Conservation (phyloP, 2,113 vertebrate species). For the Plotosus lineatus region DNA sequence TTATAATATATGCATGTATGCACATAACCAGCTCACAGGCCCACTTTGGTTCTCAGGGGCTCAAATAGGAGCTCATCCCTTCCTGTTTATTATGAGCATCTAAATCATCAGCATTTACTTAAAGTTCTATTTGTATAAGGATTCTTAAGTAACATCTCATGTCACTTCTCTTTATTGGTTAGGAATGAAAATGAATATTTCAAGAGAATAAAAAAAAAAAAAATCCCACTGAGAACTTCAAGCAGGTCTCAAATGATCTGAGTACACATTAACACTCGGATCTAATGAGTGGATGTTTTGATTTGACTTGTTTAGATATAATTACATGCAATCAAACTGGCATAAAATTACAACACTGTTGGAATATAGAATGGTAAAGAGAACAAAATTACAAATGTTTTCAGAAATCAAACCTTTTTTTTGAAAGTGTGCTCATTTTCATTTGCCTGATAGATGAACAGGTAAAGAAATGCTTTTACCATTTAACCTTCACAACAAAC, state of each 20-base stretch:
- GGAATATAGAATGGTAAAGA: not conserved
- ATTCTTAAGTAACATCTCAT: not conserved
- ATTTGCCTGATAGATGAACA: not conserved
- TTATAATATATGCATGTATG: too few species aligned
- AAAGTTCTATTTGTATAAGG: not conserved
- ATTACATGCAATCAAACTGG: not conserved
- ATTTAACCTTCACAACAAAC: not conserved
- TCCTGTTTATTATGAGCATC: not conserved
- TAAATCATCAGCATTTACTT: not conserved
- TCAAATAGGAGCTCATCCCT: not conserved
- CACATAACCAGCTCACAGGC: too few species aligned
- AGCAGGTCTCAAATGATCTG: not conserved
- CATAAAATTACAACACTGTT: not conserved
- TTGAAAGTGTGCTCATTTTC: not conserved
- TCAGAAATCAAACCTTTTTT: too few species aligned
- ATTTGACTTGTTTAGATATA: not conserved
- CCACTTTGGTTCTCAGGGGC: too few species aligned
- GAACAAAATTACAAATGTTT: too few species aligned
- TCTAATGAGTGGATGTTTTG: not conserved
- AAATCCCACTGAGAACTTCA: not conserved
- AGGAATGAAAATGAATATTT: not conserved
- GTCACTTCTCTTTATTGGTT: not conserved
- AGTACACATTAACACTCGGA: not conserved
- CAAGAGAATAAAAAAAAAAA: not conserved
- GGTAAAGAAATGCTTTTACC: not conserved